phyloP scores from a whole-genome alignment of 2,888 invertebrate genomes.

The Chalcis sispes region DNA sequence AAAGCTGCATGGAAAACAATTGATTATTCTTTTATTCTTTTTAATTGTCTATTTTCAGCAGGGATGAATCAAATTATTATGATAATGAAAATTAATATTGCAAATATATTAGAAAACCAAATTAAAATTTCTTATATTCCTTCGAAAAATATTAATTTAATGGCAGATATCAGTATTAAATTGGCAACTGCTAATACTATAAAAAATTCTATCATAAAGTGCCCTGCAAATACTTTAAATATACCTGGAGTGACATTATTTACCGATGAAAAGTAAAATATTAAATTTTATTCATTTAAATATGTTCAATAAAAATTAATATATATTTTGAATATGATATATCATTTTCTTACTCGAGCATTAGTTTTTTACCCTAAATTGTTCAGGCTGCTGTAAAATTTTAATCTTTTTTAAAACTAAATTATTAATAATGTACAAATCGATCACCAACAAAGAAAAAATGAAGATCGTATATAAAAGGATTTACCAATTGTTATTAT shows the following conservation, averaged over 20 bases:
- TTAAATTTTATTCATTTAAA: not conserved
- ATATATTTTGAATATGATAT: conserved; percentile 70
- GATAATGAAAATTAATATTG: conserved; percentile 38
- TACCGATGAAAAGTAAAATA: conserved; percentile 15
- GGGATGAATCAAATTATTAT: conserved; percentile 30
- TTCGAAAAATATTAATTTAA: conserved; percentile 24
- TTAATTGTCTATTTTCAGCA: no score
- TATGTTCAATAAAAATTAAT: conserved; percentile 2
- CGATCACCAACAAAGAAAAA: no score
- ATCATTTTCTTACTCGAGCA: no score
- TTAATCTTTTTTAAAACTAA: no score
- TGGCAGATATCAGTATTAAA: conserved; percentile 15
- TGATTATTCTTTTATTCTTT: no score
- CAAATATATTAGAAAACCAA: not conserved
- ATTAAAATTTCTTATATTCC: conserved; percentile 9
- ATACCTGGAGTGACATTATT: conserved; percentile 61
- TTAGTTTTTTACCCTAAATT: no score
- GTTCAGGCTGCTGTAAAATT: no score
- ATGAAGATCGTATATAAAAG: no score
- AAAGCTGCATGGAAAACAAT: no score
- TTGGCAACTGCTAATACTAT: conserved; percentile 10
- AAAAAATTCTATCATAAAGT: conserved; percentile 63
- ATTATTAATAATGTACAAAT: no score
- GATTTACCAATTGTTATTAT: no score
- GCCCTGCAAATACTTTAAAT: conserved; percentile 57